Base-by-base conservation (phyloP, 2,113 vertebrate species). In the Maccullochella peelii region DNA sequence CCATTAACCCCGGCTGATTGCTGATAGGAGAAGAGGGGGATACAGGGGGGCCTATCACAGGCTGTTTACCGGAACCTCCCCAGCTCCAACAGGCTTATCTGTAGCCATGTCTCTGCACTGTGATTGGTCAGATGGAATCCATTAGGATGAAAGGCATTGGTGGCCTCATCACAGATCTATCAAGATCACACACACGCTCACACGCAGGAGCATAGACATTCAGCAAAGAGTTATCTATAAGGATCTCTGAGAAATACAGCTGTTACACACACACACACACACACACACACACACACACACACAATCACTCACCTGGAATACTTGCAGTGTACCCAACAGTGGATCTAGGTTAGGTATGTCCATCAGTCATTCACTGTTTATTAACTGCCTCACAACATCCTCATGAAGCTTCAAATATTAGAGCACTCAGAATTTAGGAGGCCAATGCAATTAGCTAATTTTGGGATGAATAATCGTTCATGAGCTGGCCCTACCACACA, bases 71-170 rank as follows among this genome's bases (percentile, higher is more conserved):
- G 83, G 88, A 94, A 92, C 85, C 80, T 89, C 89, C 87, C 83
- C 79, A 87, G 86, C 52, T 88, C 82, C 79, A 50, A 73, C 50
- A 0, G 59, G 72, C 90, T 93, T 95, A 94, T 94, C 94, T 91
- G 85, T 59, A 74, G 67, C 76, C 55, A 77, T 81, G 89, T 93
- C 90, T 89, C 83, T 89, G 73, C 30, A 16, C 88, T 86, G 81
- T 93, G 93, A 93, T 94, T 95, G 93, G 91, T 94, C 93, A 94
- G 93, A 92, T 94, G 94, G 92, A 90, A 90, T 85, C 89, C 80
- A 92, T 95, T 95, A 94, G 84, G 92, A 93, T 94, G 87, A 94
- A 94, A 94, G 92, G 84, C 72, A 89, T 65, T 82, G 86, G 85
- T 93, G 92, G 88, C 87, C 91, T 91, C 89, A 89, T 94, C 91